Evolutionary conservation across 2,113 vertebrate genomes (phyloP).

Genomic region (Struthidea cinerea): DNA sequence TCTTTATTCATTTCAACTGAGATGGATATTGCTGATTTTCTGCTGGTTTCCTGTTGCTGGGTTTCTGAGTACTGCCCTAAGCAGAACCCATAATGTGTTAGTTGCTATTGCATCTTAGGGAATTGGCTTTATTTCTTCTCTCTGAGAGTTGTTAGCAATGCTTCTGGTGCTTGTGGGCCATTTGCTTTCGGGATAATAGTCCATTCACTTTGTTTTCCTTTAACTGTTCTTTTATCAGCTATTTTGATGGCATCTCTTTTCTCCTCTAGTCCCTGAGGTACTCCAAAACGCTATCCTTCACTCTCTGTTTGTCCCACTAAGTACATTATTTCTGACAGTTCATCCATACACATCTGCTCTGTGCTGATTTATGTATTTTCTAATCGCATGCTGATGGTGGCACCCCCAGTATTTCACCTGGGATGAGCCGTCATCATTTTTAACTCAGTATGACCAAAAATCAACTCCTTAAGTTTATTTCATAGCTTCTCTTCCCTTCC

Average conservation of each 20-base stretch:
- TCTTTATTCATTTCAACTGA: background rate
- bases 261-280: background rate
- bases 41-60: background rate
- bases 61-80: background rate
- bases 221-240: background rate
- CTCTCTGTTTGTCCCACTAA: background rate
- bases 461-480: background rate
- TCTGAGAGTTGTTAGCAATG: background rate
- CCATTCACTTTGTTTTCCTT: background rate
- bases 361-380: background rate
- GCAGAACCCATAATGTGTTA: background rate
- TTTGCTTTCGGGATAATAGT: background rate
- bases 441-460: background rate
- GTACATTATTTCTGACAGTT: background rate
- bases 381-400: background rate
- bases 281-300: background rate
- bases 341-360: background rate
- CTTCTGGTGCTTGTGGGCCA: background rate
- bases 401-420: fast-evolving
- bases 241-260: background rate
- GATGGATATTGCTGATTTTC: background rate
- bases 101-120: background rate
- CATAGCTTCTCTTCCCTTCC: background rate
- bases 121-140: background rate
- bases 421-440: background rate